Base-by-base conservation (phyloP, 2,797 vertebrate species). In the Takifugu rubripes region DNA sequence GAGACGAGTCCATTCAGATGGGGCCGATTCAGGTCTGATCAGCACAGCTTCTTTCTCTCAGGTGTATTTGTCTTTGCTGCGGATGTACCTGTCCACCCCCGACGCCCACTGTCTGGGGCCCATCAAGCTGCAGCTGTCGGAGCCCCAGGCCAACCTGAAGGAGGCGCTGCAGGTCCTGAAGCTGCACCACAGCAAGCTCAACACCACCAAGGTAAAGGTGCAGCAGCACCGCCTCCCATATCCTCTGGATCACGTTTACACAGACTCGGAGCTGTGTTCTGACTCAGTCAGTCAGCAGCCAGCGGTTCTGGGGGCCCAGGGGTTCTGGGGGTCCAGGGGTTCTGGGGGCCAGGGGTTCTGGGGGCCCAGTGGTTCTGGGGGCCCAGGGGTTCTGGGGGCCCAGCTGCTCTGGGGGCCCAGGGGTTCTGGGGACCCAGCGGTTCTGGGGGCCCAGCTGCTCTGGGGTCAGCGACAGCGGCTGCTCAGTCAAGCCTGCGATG, bases 61-160 rank as follows among this genome's bases (percentile, higher is more conserved):
- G 97, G 97, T 99, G 11, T 99, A 99, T 75, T 83, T 99, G 79
- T 98, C 96, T 2, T 84, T 99, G 82, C 92, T 99, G 73, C 91
- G 95, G 49, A 99, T 99, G 96, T 99, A 99, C 84, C 92, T 99
- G 63, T 98, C 95, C 0, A 96, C 97, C 14, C 97, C 97, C 48
- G 97, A 96, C 1, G 92, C 93, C 63, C 95, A 97, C 83, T 98
- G 94, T 83, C 84, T 99, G 75, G 97, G 97, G 49, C 95, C 97
- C n/a, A 95, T 99, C 76, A 97, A 94, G 74, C 94, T 99, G 92
- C 94, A 98, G 83, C 84, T 96, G 53, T 84, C 89, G 27, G 95
- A 96, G 84, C 96, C 96, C 47, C 92, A 95, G 70, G 91, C 97
- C 73, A 98, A 99, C 78, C 92, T 98, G 49, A 92, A 93, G 78